Evolutionary conservation across 1,140 invertebrate species (phyloP).

Genomic region (Hycleus cichorii): DNA sequence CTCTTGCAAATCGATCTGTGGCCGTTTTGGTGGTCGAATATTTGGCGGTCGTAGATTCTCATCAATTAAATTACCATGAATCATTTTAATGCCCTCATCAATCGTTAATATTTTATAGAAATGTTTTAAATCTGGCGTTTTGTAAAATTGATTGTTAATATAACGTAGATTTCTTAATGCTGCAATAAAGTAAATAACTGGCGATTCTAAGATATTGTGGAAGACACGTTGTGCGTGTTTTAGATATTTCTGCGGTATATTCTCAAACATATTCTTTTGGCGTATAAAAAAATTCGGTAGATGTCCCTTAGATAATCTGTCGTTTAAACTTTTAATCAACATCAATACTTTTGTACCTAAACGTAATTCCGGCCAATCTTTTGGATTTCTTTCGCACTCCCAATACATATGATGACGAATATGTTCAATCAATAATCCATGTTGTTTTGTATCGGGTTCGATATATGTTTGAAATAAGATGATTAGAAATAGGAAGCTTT

Average conservation of each 20-base stretch:
- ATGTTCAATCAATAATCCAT: slow-evolving; percentile 55
- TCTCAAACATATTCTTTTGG: slow-evolving; percentile 63
- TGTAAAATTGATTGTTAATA: slow-evolving; percentile 50
- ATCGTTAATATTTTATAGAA: slow-evolving; percentile 50
- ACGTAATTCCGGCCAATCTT: slow-evolving; percentile 61
- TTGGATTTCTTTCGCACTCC: slow-evolving; percentile 63
- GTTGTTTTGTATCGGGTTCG: slow-evolving; percentile 48
- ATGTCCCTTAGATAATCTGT: slow-evolving; percentile 47
- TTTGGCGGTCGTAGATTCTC: slow-evolving; percentile 2
- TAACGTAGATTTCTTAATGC: slow-evolving; percentile 59
- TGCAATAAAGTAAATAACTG: slow-evolving; percentile 58
- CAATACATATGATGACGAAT: slow-evolving; percentile 71
- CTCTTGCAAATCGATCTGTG: slow-evolving; percentile 41
- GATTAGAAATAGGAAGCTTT: slow-evolving; percentile 57
- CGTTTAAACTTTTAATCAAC: slow-evolving; percentile 49
- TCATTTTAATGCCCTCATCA: background rate
- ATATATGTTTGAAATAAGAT: slow-evolving; percentile 60
- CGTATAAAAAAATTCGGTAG: slow-evolving; percentile 67
- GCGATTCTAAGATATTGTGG: slow-evolving; percentile 55
- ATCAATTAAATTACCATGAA: background rate
- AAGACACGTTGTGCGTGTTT: slow-evolving; percentile 57
- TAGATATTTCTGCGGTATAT: slow-evolving; percentile 55
- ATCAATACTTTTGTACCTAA: slow-evolving; percentile 57
- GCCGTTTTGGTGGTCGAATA: background rate
- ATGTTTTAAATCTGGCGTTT: slow-evolving; percentile 52